Base-by-base conservation (phyloP, 2,113 vertebrate species). In the Pantherophis guttatus region DNA sequence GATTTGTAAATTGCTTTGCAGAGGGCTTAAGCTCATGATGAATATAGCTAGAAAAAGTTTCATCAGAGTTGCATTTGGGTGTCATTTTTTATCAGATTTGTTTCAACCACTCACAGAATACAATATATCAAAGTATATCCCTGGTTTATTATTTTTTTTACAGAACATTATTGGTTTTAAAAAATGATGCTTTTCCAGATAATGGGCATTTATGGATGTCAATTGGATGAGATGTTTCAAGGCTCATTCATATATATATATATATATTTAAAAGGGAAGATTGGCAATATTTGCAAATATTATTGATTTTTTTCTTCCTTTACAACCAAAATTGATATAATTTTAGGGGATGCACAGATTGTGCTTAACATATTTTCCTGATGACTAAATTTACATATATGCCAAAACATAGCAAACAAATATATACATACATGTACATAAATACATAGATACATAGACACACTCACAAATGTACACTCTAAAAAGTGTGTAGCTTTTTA, bases 1-100 rank as follows among this genome's bases (percentile, higher is more conserved):
- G 89, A 90, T 94, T 96, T 94, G 93, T 95, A 87, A 96, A 95
- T 93, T 39, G 90, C 89, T 29, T 89, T 50, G 62, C 87, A 92
- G 23, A 92, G 87, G 90, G 85, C 92, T 94, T 15, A 1, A 1
- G 13, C 90, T 88, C 75, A 88, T 89, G 88, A 95, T 95, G 87
- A 91, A 3, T 90, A 2, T 0, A 0, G 88, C 91, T 89, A 48
- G 91, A 94, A 93, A 93, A 93, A 87, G 92, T 90, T 90, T 93
- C 89, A 93, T 93, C 89, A 65, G 89, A 9, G 13, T 88, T 94
- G 89, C 92, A 54, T 85, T 94, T 81, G 5, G 13, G 21, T 94
- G 1, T 58, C 91, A 0, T 94, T 94, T 94, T 86, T 95, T 94
- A 94, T 95, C 91, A 21, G 0, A 24, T 88, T 39, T 29, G 10